Conservation (phyloP, 2,113 vertebrate genomes). For the Rostratula benghalensis region DNA sequence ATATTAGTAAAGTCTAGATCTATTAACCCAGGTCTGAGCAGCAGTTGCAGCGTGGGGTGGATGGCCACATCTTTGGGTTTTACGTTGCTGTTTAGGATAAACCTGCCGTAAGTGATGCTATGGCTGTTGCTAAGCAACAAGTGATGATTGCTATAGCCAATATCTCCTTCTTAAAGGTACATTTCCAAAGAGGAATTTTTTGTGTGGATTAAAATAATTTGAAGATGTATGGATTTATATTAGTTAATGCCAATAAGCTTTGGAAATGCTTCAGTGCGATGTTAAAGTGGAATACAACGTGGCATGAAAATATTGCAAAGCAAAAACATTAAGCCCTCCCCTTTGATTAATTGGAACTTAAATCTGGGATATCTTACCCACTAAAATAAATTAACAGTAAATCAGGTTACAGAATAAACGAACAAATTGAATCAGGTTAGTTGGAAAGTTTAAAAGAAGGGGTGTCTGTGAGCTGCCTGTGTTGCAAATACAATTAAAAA, state of each 20-base stretch:
- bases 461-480: conserved; percentile 4
- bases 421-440: conserved; percentile 62
- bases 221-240: conserved; percentile 56
- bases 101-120: conserved; percentile 1
- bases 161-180: conserved; percentile 52
- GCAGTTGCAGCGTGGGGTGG: neutral
- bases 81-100: conserved; percentile 38
- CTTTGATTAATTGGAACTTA: conserved; percentile 67
- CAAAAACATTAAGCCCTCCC: conserved; percentile 53
- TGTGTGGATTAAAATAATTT: conserved; percentile 61
- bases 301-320: conserved; percentile 4
- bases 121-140: conserved; percentile 75
- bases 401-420: conserved; percentile 69
- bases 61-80: neutral
- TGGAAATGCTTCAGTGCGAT: conserved; percentile 43
- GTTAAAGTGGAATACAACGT: conserved; percentile 10
- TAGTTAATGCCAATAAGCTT: conserved; percentile 60
- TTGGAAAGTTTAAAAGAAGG: conserved; percentile 33
- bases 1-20: neutral
- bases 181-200: conserved; percentile 54
- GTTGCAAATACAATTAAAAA: neutral
- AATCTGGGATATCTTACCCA: conserved; percentile 62
- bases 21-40: neutral
- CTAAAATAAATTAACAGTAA: conserved; percentile 65
- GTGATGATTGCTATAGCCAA: conserved; percentile 35